These are phyloP conservation scores for Scophthalmus maximus DNA, from an alignment of 2,113 vertebrate genomes.

Conservation along the genomic window DNA sequence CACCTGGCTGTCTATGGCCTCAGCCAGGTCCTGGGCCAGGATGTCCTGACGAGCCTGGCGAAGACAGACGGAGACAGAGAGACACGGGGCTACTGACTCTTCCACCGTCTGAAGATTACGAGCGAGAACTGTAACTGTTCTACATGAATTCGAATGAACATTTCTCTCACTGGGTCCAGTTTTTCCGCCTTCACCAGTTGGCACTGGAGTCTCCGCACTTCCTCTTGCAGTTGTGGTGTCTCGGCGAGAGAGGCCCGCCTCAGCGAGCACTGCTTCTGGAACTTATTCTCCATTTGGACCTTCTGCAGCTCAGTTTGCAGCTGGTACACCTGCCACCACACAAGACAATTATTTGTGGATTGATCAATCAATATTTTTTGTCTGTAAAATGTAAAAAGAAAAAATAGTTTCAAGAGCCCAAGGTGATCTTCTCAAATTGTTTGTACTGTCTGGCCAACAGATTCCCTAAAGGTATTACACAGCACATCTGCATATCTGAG, in stretches of 20 bases:
- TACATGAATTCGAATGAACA: background rate
- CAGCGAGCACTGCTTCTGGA: slow-evolving; percentile 79
- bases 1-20: slow-evolving; percentile 83
- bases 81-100: background rate
- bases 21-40: slow-evolving; percentile 84
- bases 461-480: too few relatives aligned
- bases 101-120: background rate
- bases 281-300: slow-evolving; percentile 72
- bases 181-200: slow-evolving; percentile 78
- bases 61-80: background rate
- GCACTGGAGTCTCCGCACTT: slow-evolving; percentile 75
- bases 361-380: background rate
- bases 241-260: slow-evolving; percentile 26
- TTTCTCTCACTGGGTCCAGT: slow-evolving; percentile 80
- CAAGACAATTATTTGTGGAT: background rate
- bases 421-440: too few relatives aligned
- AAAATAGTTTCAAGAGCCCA: background rate
- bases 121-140: background rate
- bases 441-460: background rate
- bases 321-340: slow-evolving; percentile 83
- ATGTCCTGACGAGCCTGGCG: slow-evolving; percentile 83
- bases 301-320: slow-evolving; percentile 84
- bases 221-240: slow-evolving; percentile 80
- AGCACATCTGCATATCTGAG: too few relatives aligned
- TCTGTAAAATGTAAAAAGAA: too few relatives aligned